These are phyloP conservation scores for Hemicrepidius hirtus DNA, from an alignment of 2,888 invertebrate genomes.

Conservation along the genomic window DNA sequence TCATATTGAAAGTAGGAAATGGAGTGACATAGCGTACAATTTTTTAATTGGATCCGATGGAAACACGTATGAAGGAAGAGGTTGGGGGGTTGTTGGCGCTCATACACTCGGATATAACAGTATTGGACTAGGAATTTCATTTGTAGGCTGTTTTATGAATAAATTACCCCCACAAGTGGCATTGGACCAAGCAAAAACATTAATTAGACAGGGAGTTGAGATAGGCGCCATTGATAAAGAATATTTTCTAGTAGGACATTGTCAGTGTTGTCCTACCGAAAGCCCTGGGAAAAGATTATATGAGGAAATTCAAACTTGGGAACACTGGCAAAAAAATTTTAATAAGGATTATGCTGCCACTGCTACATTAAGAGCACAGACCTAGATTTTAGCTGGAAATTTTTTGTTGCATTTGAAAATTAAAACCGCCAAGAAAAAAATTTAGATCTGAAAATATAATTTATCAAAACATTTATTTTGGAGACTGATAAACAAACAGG, in stretches of 20 bases:
- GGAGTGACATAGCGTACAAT: slow-evolving; percentile 73
- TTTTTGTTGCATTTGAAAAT: too few species aligned
- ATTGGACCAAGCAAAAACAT: slow-evolving; percentile 70
- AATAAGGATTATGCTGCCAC: too few species aligned
- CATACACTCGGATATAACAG: slow-evolving; percentile 75
- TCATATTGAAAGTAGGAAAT: slow-evolving; percentile 74
- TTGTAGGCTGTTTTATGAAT: slow-evolving; percentile 74
- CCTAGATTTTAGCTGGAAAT: too few species aligned
- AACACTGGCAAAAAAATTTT: too few species aligned
- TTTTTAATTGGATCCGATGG: slow-evolving; percentile 77
- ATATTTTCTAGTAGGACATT: slow-evolving; percentile 73
- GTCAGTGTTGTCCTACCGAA: slow-evolving; percentile 73
- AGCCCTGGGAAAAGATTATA: slow-evolving; percentile 75
- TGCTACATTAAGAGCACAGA: too few species aligned
- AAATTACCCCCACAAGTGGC: slow-evolving; percentile 70
- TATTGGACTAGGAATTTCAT: slow-evolving; percentile 72
- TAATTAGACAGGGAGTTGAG: slow-evolving; percentile 72
- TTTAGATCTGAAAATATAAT: too few species aligned
- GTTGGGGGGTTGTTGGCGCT: slow-evolving; percentile 75
- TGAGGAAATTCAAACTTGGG: slow-evolving; percentile 75
- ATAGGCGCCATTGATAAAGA: slow-evolving; percentile 71
- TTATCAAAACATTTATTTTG: too few species aligned
- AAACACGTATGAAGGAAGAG: slow-evolving; percentile 75
- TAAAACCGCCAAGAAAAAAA: too few species aligned
- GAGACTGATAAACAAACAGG: too few species aligned